Base-by-base conservation (phyloP, 2,888 invertebrate genomes). In the Drosophila phalerata region DNA sequence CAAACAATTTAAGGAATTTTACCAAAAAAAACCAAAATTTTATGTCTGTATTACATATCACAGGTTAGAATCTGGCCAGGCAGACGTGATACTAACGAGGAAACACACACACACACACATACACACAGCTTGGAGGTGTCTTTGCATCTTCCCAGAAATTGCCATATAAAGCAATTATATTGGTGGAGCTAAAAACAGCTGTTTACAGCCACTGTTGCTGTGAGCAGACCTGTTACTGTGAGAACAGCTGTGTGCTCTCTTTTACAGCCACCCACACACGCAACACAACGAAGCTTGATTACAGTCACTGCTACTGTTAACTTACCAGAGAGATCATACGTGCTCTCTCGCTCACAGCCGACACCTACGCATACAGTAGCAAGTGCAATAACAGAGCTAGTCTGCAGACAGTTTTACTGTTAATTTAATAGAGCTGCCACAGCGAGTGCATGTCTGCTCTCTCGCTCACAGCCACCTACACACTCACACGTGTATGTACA, bases 1-100 rank as follows among this genome's bases (percentile, higher is more conserved):
- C 76, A 73, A 77, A 76, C 76, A 73, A 76, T 76, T 69, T 76
- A 69, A 76, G 76, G 76, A 77, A 76, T 76, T 73, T 71, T 32
- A 48, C 37, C 69, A 38, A 57, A 65, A 48, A 45, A 52, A 38
- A n/a, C n/a, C 17, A 40, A 22, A 72, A 68, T 55, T 61, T 58
- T 62, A 51, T 69, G 69, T 49, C 34, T 70, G 58, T 65, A 56
- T 71, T 74, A 65, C 78, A 69, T 77, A 76, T 76, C 76, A n/a
- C 55, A 47, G 61, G 64, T 69, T 77, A 25, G 42, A 34, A 77
- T 78, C 78, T 78, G 37, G 9, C n/a, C 34, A 32, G 55, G 34
- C 38, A 66, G 56, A 66, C 74, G 61, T 77, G 62, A 61, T 62
- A 48, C 55, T 62, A 55, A 55, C 55, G 56, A 56, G 38, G 13